Evolutionary conservation across 1,140 invertebrate species (phyloP).

Genomic region (Eriocheir sinensis): DNA sequence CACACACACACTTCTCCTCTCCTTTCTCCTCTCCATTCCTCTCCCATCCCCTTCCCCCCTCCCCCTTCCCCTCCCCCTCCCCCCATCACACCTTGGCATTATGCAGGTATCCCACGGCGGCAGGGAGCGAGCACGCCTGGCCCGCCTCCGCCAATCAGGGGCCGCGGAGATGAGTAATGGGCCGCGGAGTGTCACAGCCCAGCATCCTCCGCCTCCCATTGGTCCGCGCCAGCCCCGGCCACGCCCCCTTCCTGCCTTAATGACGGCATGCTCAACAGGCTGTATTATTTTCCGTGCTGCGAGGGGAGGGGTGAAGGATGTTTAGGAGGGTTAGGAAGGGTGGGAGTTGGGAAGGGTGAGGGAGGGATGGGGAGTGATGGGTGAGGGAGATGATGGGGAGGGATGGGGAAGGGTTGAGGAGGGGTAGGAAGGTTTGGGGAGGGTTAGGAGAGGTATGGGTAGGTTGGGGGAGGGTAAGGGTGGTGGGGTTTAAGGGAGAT

Average conservation of each 20-base stretch:
- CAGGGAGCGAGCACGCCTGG: background rate
- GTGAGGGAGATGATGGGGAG: no score
- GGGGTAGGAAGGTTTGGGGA: no score
- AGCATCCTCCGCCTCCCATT: background rate
- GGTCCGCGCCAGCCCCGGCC: background rate
- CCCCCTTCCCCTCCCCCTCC: no score
- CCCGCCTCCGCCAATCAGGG: background rate
- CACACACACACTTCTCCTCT: constrained; percentile 20
- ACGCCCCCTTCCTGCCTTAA: background rate
- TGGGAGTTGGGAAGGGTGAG: background rate
- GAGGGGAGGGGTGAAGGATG: background rate
- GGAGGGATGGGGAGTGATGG: background rate
- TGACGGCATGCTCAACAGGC: background rate
- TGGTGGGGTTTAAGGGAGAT: no score
- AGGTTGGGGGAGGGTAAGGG: no score
- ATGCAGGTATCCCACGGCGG: no score
- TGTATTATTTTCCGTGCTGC: background rate
- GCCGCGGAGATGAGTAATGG: background rate
- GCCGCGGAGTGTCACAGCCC: background rate
- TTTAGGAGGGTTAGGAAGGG: background rate
- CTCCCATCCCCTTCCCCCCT: no score
- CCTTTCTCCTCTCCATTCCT: no score
- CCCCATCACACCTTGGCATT: no score
- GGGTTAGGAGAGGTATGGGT: no score
- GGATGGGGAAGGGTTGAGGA: no score